phyloP scores from a whole-genome alignment of 2,113 vertebrate species.

The Jaculus jaculus region DNA sequence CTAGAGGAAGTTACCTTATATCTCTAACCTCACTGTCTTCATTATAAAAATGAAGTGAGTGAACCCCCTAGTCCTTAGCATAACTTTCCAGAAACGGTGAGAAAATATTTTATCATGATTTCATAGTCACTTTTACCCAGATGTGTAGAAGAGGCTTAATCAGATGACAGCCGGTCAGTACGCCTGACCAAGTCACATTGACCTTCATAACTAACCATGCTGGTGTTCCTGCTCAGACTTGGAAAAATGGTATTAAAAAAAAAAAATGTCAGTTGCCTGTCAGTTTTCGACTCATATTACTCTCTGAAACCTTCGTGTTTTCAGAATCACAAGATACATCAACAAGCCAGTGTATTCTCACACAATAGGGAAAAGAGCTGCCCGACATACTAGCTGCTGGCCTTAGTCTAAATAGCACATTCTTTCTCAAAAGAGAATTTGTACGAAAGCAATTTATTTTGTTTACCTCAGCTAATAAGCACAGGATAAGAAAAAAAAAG shows the following conservation, averaged over 20 bases:
- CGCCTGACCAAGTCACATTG: neutral
- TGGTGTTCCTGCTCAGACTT: neutral
- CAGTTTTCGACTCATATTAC: neutral
- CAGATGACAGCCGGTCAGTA: fast-evolving
- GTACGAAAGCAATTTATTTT: neutral
- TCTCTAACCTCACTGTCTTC: neutral
- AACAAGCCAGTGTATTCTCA: neutral
- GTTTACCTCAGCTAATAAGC: neutral
- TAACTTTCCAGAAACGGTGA: neutral
- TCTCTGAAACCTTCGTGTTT: neutral
- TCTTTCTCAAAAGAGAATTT: neutral
- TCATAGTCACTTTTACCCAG: too few species aligned
- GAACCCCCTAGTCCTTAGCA: fast-evolving
- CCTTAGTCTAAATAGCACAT: neutral
- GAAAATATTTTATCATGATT: neutral
- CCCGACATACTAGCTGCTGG: neutral
- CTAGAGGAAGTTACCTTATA: neutral
- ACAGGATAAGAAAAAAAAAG: neutral
- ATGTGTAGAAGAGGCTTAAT: neutral
- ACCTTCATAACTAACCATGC: neutral
- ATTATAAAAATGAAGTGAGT: neutral
- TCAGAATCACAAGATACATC: neutral
- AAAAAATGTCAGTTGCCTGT: too few species aligned
- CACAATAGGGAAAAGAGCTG: neutral
- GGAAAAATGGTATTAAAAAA: neutral